A percentile compares a stretch with the other conserved stretches of the same genome.
Conservation (phyloP, 2,888 invertebrate genomes). For the Charanyca ferruginea region DNA sequence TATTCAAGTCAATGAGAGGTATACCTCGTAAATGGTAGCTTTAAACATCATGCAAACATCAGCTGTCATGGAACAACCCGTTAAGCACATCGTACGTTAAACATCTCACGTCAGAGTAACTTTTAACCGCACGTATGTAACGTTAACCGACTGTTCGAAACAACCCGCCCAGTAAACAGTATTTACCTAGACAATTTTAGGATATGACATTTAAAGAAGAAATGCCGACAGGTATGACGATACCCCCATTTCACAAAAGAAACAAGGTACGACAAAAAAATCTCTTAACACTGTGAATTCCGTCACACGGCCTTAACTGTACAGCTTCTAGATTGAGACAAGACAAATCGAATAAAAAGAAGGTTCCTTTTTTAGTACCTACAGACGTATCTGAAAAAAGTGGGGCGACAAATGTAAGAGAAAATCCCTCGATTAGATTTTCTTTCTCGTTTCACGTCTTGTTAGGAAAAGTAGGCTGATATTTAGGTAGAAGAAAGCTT, state of each 20-base stretch:
- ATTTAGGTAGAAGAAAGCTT: conserved; percentile 17
- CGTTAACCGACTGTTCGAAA: no score
- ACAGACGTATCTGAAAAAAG: conserved; percentile 45
- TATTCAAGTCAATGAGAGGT: no score
- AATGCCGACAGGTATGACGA: neutral
- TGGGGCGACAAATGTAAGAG: conserved; percentile 43
- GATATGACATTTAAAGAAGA: no score
- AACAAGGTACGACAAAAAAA: conserved; percentile 11
- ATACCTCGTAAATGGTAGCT: no score
- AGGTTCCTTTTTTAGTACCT: conserved; percentile 43
- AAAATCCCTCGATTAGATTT: conserved; percentile 55
- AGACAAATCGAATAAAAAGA: conserved; percentile 56
- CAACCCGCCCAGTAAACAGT: no score
- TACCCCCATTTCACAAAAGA: neutral
- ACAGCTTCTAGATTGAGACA: conserved; percentile 52
- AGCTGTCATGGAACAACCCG: no score
- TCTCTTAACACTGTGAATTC: conserved; percentile 32
- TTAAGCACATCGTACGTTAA: no score
- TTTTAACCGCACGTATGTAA: no score
- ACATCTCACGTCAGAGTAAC: no score
- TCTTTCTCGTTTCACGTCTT: conserved; percentile 53
- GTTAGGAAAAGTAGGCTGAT: conserved; percentile 27
- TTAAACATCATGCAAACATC: no score
- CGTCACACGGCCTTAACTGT: conserved; percentile 22
- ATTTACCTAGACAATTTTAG: no score